Base-by-base conservation (phyloP, 2,113 vertebrate genomes). In the Rhinolophus ferrumequinum region DNA sequence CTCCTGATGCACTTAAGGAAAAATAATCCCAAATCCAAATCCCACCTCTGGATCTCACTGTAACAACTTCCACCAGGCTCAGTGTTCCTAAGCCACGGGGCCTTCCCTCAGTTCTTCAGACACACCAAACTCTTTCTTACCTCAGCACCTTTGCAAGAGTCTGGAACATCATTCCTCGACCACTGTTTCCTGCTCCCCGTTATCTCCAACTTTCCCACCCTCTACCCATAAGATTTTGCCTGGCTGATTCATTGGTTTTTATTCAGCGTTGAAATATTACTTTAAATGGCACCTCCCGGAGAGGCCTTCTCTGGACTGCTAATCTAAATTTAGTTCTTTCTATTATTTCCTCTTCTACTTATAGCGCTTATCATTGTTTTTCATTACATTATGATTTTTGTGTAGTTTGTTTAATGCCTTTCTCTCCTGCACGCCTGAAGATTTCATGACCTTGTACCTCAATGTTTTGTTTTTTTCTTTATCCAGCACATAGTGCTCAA, bases 391-490 rank as follows among this genome's bases (percentile, higher is more conserved):
- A 5, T 70, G 10, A 75, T 84, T 88, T 84, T 88, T 44, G 3
- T 66, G 4, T 44, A 44, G 11, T 35, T 83, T 58, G 12, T 89
- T 62, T 75, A 70, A 35, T 85, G 16, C 10, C 22, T 70, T 92
- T 88, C 33, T 95, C 33, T 47, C 12, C 38, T 93, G 13, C 8
- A 72, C 18, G 5, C 56, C 69, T 22, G 3, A 76, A 80, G 1
- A 1, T 67, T 85, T 88, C n/a, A 50, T 93, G 38, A 79, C 8
- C 22, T 4, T 73, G 47, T 64, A 33, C 35, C 10, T 26, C 7
- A 26, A 6, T 21, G 6, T 88, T 93, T 77, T 86, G 6, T 44
- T 77, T 93, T 83, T 30, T 50, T 80, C 22, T 92, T 95, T 91
- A 6, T 73, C 33, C 30, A 89, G 35, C 35, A 88, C 33, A 52